Base-by-base conservation (phyloP, 2,797 vertebrate species). In the Myoxocephalus aenaeus region DNA sequence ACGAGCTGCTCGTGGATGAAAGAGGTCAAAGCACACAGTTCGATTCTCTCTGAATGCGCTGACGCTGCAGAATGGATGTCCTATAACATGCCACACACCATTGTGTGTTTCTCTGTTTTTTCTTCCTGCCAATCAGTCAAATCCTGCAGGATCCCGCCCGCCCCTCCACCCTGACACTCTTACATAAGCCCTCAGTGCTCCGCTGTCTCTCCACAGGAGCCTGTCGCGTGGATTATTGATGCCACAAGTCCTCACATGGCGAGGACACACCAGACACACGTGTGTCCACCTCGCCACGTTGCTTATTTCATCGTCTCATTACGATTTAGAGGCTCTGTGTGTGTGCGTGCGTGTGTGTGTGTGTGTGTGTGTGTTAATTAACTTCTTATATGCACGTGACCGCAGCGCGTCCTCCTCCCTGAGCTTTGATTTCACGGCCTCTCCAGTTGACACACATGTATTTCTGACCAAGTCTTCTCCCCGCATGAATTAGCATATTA, bases 401-500 rank as follows among this genome's bases (percentile, higher is more conserved):
- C 34, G 27, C 42, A 36, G 15, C 40, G 22, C 59, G 36, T 75
- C 66, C 34, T 70, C 67, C 50, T 77, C 46, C 5, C 36, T 15
- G 56, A 58, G 77, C 73, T 87, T 65, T 86, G 72, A 82, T 87
- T 83, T 70, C 71, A 58, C 65, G 70, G 68, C 73, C 70, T 75
- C 82, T 53, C 76, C 20, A 75, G 79, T 59, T 78, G 66, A 64
- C 83, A 87, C 69, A 40, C 73, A 53, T 79, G 73, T 87, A 87
- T 88, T 85, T 81, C 79, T 80, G 79, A 79, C 70, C 75, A 84
- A 90, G 87, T 91, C 88, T 73, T 86, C 81, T 82, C 81, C 84
- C 80, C 22, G 84, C 87, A 73, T 79, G 74, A 83, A 93, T 93
- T 91, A 90, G 85, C 92, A 92, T 94, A 90, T 89, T 92, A 91